These are phyloP conservation scores for Coranthus polyacanthus DNA, from an alignment of 2,797 vertebrate genomes.

Conservation along the genomic window DNA sequence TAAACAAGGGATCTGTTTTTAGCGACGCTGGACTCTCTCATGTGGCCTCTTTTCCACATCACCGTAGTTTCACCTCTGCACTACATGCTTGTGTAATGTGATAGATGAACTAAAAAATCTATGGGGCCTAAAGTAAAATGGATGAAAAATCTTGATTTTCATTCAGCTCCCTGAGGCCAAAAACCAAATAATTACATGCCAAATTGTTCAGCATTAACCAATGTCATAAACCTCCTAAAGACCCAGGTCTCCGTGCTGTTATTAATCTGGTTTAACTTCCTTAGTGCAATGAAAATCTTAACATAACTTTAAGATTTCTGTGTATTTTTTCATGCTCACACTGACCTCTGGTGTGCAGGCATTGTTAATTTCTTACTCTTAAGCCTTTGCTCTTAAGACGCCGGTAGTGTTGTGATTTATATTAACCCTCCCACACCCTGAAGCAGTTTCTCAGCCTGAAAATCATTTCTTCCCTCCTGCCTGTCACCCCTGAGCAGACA, in stretches of 20 bases:
- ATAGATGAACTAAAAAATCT: constrained; percentile 13
- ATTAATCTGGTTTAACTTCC: constrained; percentile 12
- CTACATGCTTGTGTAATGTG: constrained; percentile 1
- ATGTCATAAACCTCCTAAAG: neutral
- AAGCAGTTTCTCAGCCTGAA: constrained; percentile 80
- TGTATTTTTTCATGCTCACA: constrained; percentile 13
- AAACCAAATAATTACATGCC: too few relatives aligned
- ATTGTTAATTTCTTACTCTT: constrained; percentile 24
- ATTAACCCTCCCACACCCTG: constrained; percentile 73
- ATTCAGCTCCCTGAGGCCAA: too few relatives aligned
- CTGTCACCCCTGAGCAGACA: constrained; percentile 43
- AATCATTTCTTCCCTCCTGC: constrained; percentile 70
- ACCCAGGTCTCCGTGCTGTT: too few relatives aligned
- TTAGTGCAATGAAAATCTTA: constrained; percentile 4
- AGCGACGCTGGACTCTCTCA: constrained; percentile 8
- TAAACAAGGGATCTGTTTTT: constrained; percentile 31
- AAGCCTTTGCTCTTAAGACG: constrained; percentile 69
- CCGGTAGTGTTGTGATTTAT: constrained; percentile 82
- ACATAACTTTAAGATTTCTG: neutral
- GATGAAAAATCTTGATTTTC: too few relatives aligned
- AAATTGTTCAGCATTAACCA: neutral
- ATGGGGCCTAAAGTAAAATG: neutral
- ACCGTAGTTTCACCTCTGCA: constrained; percentile 12
- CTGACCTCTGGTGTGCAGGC: constrained; percentile 65
- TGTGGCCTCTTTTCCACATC: constrained; percentile 1